Evolutionary conservation across 2,797 vertebrate species (phyloP), one percentile per base, ranked within the genome.

Genomic region (Otus scops): DNA sequence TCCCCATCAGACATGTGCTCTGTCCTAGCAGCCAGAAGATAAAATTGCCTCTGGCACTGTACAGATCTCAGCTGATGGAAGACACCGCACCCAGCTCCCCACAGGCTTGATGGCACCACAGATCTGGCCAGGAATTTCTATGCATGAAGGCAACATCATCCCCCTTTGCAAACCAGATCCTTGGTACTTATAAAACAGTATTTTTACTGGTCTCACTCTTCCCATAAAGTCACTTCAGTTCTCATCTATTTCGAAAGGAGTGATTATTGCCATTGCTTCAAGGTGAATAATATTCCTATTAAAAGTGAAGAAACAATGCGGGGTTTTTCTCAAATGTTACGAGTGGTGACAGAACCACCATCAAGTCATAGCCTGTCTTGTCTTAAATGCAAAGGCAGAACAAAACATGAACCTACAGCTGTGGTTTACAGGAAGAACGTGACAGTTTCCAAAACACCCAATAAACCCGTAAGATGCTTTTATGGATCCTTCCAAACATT

Each of bases 11-110:
- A 43, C 41, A 8, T 18, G 41, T 43, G 41, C 41, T 6, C 41
- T 43, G 34, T 28, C 19, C 77, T 30, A 53, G 70, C 54, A 71
- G 71, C 45, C 9, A 18, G 30, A 38, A 69, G 86, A 79, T 17
- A 27, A 39, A 83, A 69, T 7, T 38, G 63, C 80, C 93, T 34
- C 59, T 47, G 88, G 93, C 54, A 5, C 7, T 39, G 2, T 32
- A 27, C n/a, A 68, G 94, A 60, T 57, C 88, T 38, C 74, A 79
- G 93, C 75, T 41, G 82, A 54, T 67, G 85, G 89, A 11, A 48
- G 61, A 10, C 65, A 43, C 88, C 32, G n/a, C 82, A 34, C 79
- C 92, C 85, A 87, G 84, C 69, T 67, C 74, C 65, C 26, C 2
- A 0, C 50, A 28, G 67, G 50, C 60, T 7, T 3, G 38, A 34